Conservation (phyloP, 2,797 vertebrate genomes). For the Eulemur rubriventer region DNA sequence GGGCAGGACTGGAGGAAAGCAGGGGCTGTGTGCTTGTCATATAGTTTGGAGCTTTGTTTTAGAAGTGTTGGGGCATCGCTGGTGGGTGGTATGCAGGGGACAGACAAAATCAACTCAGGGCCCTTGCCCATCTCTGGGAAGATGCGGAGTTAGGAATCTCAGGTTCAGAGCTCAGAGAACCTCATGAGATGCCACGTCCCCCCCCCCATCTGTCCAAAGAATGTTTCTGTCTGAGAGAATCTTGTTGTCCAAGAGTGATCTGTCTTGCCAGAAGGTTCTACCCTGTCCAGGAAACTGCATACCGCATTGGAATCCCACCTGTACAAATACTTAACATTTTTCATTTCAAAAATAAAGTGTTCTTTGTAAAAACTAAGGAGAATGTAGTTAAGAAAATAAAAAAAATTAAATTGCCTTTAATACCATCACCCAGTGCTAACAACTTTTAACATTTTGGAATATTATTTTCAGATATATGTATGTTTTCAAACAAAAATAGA, state of each 20-base stretch:
- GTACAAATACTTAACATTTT: conserved; percentile 54
- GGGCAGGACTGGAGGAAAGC: not conserved
- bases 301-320: conserved; percentile 47
- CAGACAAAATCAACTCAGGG: not conserved
- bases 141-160: not conserved
- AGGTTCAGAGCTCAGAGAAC: not conserved
- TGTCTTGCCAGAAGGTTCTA: not conserved
- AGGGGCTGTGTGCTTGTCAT: not conserved
- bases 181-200: not conserved
- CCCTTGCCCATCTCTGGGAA: not conserved
- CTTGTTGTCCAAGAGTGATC: not conserved
- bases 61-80: not conserved
- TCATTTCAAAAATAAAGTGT: conserved; percentile 45
- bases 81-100: not conserved
- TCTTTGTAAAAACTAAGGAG: conserved; percentile 38
- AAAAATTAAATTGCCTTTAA: conserved; percentile 24
- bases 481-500: conserved; percentile 41
- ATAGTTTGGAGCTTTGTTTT: not conserved
- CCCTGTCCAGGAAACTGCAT: conserved; percentile 29
- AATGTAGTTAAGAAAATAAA: conserved; percentile 20
- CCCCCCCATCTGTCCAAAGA: not conserved
- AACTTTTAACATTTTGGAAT: conserved; percentile 40
- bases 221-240: not conserved
- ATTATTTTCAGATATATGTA: not conserved
- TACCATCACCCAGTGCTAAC: not conserved